These are phyloP conservation scores for Solea senegalensis DNA, from an alignment of 2,113 vertebrate species.

Conservation along the genomic window DNA sequence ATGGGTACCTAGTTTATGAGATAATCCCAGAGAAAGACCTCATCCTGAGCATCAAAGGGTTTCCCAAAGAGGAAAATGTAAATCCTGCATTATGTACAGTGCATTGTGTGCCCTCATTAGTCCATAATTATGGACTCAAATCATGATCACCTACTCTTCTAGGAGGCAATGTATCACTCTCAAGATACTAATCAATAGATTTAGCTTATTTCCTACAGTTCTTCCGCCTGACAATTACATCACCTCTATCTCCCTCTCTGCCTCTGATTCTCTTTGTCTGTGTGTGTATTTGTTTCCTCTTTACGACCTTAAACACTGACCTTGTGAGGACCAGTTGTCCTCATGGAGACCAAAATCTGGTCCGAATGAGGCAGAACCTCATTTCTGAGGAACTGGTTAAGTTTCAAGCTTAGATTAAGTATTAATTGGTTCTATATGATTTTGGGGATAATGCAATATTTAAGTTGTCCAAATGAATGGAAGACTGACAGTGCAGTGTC, in stretches of 20 bases:
- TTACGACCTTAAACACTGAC: too few species aligned
- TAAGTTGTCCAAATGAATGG: too few species aligned
- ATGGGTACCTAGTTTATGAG: conserved; percentile 29
- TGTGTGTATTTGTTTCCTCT: too few species aligned
- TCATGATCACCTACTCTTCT: conserved; percentile 20
- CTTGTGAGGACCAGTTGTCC: too few species aligned
- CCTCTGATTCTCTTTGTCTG: too few species aligned
- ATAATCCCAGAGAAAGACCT: conserved; percentile 37
- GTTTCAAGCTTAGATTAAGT: too few species aligned
- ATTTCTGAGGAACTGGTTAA: too few species aligned
- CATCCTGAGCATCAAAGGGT: not conserved
- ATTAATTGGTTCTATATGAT: too few species aligned
- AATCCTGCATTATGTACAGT: conserved; percentile 32
- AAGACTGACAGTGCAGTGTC: too few species aligned
- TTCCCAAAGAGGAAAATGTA: conserved; percentile 18
- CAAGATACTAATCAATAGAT: conserved; percentile 37
- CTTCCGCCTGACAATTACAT: conserved; percentile 44
- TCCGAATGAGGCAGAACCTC: too few species aligned
- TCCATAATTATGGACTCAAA: conserved; percentile 35
- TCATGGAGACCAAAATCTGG: too few species aligned
- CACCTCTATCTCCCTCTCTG: conserved; percentile 13
- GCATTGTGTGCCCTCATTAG: conserved; percentile 45
- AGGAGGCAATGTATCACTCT: conserved; percentile 15
- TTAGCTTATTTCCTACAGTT: conserved; percentile 43
- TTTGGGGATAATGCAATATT: too few species aligned